phyloP scores from a whole-genome alignment of 1,140 invertebrate genomes.

The Theocolax elegans region DNA sequence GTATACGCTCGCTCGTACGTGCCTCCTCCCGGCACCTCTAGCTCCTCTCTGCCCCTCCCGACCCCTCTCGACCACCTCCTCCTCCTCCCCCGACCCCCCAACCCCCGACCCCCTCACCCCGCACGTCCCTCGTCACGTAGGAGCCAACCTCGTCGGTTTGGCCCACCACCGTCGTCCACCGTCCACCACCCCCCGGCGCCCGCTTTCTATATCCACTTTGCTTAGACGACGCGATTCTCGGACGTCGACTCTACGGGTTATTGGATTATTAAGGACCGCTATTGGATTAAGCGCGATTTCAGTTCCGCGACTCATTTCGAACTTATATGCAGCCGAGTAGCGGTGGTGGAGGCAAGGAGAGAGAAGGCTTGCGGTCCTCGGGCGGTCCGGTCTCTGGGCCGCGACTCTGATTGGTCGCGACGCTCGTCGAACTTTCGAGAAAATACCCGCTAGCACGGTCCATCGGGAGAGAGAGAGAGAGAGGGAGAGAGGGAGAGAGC shows the following conservation, averaged over 20 bases:
- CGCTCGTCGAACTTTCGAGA: conserved; percentile 40
- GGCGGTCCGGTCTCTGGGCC: conserved; percentile 20
- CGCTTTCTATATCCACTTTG: conserved; percentile 44
- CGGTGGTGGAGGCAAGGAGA: neutral
- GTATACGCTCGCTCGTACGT: neutral
- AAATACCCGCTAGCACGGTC: conserved; percentile 11
- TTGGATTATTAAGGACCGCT: conserved; percentile 67
- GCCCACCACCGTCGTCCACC: neutral
- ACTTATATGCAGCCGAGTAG: conserved; percentile 33
- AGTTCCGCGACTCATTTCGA: conserved; percentile 59
- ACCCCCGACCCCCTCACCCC: conserved; percentile 32
- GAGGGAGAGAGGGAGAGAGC: neutral
- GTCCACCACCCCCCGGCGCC: conserved; percentile 33
- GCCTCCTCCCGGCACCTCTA: neutral
- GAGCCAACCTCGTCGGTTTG: neutral
- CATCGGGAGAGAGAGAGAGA: neutral
- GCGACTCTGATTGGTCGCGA: conserved; percentile 45
- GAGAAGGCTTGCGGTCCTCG: conserved; percentile 3
- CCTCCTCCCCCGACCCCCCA: neutral
- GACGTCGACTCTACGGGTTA: conserved; percentile 50
- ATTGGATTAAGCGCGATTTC: conserved; percentile 65
- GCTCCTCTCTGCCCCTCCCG: neutral
- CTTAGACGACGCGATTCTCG: conserved; percentile 45
- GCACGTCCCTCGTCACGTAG: conserved; percentile 14
- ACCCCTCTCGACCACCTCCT: neutral